Evolutionary conservation across 2,797 vertebrate species (phyloP), one percentile per base, ranked within the genome.

Genomic region (Myoxocephalus aenaeus): DNA sequence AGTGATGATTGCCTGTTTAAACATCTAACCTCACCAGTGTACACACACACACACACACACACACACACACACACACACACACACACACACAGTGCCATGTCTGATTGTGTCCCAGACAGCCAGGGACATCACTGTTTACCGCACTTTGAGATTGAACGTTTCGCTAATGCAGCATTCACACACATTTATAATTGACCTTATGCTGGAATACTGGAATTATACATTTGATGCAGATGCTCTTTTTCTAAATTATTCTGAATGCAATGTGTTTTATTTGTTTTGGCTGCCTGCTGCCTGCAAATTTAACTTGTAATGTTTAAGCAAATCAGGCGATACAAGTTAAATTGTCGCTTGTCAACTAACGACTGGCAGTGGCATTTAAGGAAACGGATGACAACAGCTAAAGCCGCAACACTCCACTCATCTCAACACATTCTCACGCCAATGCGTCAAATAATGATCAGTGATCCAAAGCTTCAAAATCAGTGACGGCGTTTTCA

Each of bases 1-100:
- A 89, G 84, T 86, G 89, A 92, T 90, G 86, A 90, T 87, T 87
- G 78, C 67, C 73, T 87, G 85, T 87, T 89, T 89, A 90, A 91
- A 91, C 84, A 90, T 82, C 84, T 87, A 84, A 81, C 75, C 80
- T 57, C 87, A 67, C 27, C 70, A 56, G 71, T 77, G 73, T 75
- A 66, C 57, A 65, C 74, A 69, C 54, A 66, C 40, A 69, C 54
- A 66, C 40, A 18, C 44, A 46, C 40, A 83, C 34, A 65, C 53
- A 51, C 69, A 48, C 46, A 48, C 46, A 48, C 13, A 48, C 46
- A 5, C 18, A 18, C 18, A 15, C 46, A 48, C 46, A 48, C 48
- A 46, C 71, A 58, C 54, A 59, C 42, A 38, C 76, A 79, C 70
- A 68, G 32, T 5, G 32, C 22, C 44, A 57, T 36, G 65, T 82